Base-by-base conservation (phyloP, 2,888 invertebrate species). In the Penaeus monodon region DNA sequence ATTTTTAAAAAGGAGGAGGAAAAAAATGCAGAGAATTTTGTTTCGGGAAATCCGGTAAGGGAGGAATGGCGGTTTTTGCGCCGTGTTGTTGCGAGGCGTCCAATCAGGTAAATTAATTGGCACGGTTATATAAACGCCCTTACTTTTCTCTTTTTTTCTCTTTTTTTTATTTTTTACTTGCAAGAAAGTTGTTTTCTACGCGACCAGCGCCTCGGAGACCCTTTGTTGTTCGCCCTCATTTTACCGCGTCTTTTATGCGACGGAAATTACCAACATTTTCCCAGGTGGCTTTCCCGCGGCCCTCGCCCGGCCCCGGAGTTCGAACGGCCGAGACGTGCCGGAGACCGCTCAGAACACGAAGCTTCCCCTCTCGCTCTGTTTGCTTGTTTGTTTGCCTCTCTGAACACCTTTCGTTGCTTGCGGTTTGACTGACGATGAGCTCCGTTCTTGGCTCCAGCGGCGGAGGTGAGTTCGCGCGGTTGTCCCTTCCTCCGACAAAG, bases 211-310 rank as follows among this genome's bases (percentile, higher is more conserved):
- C 64, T 65, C 12, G 65, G 80, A 79, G 78, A 80, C 80, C 22
- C 65, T 38, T 20, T 80, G 64, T 80, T 80, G 80, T 64, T 65
- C 29, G 27, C 33, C 65, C 20, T 64, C 80, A 29, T 65, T 80
- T 38, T 65, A 24, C 38, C 29, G 14, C 14, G 65, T 65, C 29
- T 65, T 65, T 80, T 80, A 33, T 65, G 80, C 38, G 65, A 80
- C 33, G 65, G 24, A 29, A 80, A 80, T 80, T 80, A 65, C 63
- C 20, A 27, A 33, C 63, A 65, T 80, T 80, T 80, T 80, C 65
- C 80, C 80, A 65, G 64, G 80, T 29, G 65, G 65, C 38, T 80
- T 22, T 38, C 6, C 20, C 24, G 74, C 44, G 44, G 24, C 74
- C 38, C 24, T 38, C 74, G 12, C 14, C 27, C 73, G 29, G 20